A percentile compares a stretch with the other conserved stretches of the same genome.
Evolutionary conservation across 2,888 invertebrate species (phyloP).

Genomic region (Sminthurides aquaticus): DNA sequence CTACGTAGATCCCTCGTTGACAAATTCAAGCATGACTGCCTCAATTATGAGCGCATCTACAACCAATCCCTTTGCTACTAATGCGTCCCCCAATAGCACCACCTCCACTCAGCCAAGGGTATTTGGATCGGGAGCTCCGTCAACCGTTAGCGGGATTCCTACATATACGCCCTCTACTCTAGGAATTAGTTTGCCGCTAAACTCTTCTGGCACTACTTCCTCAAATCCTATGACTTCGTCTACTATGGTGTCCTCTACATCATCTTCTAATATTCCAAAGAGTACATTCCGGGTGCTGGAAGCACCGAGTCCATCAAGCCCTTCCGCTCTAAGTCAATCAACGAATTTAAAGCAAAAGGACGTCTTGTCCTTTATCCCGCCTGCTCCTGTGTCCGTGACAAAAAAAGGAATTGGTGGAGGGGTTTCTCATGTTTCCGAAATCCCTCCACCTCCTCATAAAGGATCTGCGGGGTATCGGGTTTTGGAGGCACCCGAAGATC

Average conservation of each 20-base stretch:
- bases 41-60: neutral
- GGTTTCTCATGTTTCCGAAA: constrained; percentile 39
- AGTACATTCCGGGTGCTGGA: constrained; percentile 54
- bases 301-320: constrained; percentile 47
- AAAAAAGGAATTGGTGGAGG: constrained; percentile 24
- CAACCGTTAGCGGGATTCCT: neutral
- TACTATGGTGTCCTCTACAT: neutral
- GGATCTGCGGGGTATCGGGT: constrained; percentile 46
- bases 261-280: constrained; percentile 43
- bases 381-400: constrained; percentile 33
- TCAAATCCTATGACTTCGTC: neutral
- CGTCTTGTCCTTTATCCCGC: constrained; percentile 29
- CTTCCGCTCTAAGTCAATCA: constrained; percentile 18
- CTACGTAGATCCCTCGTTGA: constrained; percentile 29
- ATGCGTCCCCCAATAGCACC: neutral
- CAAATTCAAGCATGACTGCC: neutral
- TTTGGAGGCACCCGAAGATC: constrained; percentile 47
- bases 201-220: neutral
- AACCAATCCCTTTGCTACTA: neutral
- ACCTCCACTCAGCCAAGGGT: neutral
- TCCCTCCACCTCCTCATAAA: constrained; percentile 34
- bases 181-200: neutral
- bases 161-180: neutral
- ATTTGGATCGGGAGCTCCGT: neutral
- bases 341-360: constrained; percentile 22